Conservation (phyloP, 2,888 invertebrate species). For the Notocelia uddmanniana region DNA sequence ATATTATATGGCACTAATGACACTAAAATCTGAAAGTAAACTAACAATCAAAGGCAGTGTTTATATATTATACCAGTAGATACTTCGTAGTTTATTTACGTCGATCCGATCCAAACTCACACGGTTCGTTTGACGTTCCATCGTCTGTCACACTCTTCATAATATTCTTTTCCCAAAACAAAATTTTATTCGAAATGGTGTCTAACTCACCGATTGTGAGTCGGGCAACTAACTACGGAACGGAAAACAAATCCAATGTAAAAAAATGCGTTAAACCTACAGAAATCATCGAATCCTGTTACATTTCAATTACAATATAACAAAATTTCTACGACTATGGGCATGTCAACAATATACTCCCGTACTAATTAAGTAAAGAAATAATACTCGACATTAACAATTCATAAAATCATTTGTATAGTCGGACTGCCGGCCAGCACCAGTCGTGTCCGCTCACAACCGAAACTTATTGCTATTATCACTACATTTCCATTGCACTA, state of each 20-base stretch:
- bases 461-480: slow-evolving; percentile 85
- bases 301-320: slow-evolving; percentile 85
- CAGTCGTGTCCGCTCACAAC: slow-evolving; percentile 79
- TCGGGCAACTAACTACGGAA: slow-evolving; percentile 1
- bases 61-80: slow-evolving; percentile 50
- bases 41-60: slow-evolving; percentile 71
- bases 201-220: slow-evolving; percentile 9
- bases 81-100: slow-evolving; percentile 32
- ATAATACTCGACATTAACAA: slow-evolving; percentile 82
- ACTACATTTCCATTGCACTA: slow-evolving; percentile 81
- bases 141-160: slow-evolving; percentile 1
- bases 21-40: slow-evolving; percentile 68
- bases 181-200: not conserved
- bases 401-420: slow-evolving; percentile 76
- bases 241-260: slow-evolving; percentile 10
- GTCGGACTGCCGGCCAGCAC: slow-evolving; percentile 57
- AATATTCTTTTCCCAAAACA: not conserved
- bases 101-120: slow-evolving; percentile 10
- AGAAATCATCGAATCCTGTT: slow-evolving; percentile 63
- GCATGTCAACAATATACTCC: slow-evolving; percentile 74
- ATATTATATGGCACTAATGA: slow-evolving; percentile 79
- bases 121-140: not conserved
- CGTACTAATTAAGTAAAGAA: slow-evolving; percentile 71
- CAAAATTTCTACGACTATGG: slow-evolving; percentile 73
- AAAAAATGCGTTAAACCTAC: slow-evolving; percentile 39